Evolutionary conservation across 2,888 invertebrate genomes (phyloP).

Genomic region (Mimas tiliae): DNA sequence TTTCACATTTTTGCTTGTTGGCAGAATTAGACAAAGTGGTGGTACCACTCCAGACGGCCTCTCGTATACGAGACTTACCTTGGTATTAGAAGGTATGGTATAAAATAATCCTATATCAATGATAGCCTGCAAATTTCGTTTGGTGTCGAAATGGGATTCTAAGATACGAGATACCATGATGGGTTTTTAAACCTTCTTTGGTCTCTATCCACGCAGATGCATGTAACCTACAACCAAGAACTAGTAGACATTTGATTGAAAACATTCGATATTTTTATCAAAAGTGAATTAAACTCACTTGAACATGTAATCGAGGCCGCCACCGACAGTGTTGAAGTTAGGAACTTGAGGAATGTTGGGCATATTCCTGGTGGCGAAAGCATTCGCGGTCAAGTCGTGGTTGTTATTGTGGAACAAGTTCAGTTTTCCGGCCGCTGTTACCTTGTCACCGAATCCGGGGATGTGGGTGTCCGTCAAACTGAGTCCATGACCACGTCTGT

Average conservation of each 20-base stretch:
- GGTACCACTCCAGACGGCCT: no score
- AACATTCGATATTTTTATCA: background rate
- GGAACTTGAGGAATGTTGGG: slow-evolving; percentile 40
- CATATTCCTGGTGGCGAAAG: slow-evolving; percentile 48
- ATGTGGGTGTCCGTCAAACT: slow-evolving; percentile 45
- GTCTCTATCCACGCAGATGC: no score
- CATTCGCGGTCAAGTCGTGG: slow-evolving; percentile 47
- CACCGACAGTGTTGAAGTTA: slow-evolving; percentile 44
- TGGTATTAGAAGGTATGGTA: no score
- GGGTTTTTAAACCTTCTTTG: no score
- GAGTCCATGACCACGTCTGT: slow-evolving; percentile 46
- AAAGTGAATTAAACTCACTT: slow-evolving; percentile 37
- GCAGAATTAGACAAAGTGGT: no score
- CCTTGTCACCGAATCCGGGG: slow-evolving; percentile 44
- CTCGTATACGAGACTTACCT: no score
- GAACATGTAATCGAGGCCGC: slow-evolving; percentile 41
- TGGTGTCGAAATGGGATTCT: no score
- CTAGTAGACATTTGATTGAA: no score
- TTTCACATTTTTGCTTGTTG: no score
- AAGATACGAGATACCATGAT: no score
- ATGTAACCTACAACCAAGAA: no score
- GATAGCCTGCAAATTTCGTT: no score
- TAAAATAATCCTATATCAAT: background rate
- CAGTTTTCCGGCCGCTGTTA: slow-evolving; percentile 45
- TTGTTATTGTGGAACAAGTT: slow-evolving; percentile 46